Percentiles rank a stretch among this genome's conserved stretches.
Conservation (phyloP, 2,797 vertebrate species). For the Sebastes diaconus region DNA sequence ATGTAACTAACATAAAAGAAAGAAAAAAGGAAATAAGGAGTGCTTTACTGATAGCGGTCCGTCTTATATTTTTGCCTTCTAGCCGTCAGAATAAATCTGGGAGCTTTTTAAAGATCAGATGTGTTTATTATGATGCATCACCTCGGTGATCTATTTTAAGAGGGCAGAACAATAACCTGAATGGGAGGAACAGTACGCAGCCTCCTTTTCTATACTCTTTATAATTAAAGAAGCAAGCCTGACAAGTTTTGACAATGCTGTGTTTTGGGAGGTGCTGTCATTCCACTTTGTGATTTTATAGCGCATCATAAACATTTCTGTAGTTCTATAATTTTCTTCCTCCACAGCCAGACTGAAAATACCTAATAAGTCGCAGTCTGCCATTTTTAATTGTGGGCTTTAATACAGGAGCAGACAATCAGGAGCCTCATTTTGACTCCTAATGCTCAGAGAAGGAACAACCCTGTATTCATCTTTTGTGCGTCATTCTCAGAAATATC, state of each 20-base stretch:
- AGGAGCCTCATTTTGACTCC: background rate
- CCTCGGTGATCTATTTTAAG: background rate
- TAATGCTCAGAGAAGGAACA: background rate
- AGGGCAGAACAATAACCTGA: slow-evolving; percentile 11
- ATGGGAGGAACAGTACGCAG: background rate
- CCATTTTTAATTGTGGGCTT: background rate
- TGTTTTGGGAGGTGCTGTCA: background rate
- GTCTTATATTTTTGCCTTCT: background rate
- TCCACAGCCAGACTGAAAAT: background rate
- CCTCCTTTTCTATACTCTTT: background rate
- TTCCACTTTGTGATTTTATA: background rate
- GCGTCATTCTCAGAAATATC: background rate
- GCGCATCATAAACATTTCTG: background rate
- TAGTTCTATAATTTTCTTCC: background rate
- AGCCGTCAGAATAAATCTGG: background rate
- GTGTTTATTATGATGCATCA: background rate
- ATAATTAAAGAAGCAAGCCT: slow-evolving; percentile 25
- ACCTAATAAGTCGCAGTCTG: background rate
- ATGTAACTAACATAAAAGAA: background rate
- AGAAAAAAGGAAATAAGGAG: background rate
- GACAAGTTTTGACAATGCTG: slow-evolving; percentile 17
- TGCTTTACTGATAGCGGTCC: background rate
- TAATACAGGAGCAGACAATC: background rate
- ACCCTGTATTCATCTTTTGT: background rate
- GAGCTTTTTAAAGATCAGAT: background rate